A percentile compares a stretch with the other conserved stretches of the same genome.
phyloP scores from a whole-genome alignment of 2,888 invertebrate genomes.

The Meandrusa payeni region DNA sequence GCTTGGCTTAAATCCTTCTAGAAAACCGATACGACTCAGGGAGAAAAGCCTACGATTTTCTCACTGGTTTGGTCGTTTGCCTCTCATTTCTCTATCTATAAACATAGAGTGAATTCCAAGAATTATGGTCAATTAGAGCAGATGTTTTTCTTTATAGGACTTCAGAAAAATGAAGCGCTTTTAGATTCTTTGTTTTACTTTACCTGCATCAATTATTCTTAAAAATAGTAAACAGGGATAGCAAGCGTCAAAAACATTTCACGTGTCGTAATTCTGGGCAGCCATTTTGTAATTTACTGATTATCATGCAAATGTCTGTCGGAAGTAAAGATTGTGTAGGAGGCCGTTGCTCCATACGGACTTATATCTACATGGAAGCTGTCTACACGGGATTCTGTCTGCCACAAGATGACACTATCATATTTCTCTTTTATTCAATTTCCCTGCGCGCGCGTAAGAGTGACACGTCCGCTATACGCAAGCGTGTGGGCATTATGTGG shows the following conservation, averaged over 20 bases:
- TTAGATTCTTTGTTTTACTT: neutral
- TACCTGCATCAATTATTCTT: neutral
- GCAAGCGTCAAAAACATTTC: constrained; percentile 28
- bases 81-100: too few relatives aligned
- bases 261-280: constrained; percentile 27
- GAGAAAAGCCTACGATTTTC: too few relatives aligned
- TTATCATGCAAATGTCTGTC: constrained; percentile 37
- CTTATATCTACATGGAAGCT: constrained; percentile 25
- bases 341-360: constrained; percentile 35
- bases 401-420: constrained; percentile 58
- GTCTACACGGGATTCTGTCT: constrained; percentile 38
- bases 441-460: constrained; percentile 48
- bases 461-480: constrained; percentile 54
- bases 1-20: too few relatives aligned
- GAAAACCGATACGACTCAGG: too few relatives aligned
- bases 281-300: constrained; percentile 39
- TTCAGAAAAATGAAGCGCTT: too few relatives aligned
- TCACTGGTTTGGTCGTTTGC: too few relatives aligned
- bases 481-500: constrained; percentile 45
- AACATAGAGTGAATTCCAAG: too few relatives aligned
- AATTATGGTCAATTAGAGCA: too few relatives aligned
- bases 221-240: neutral
- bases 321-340: constrained; percentile 35
- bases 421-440: constrained; percentile 72
- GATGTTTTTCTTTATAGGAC: too few relatives aligned